These are phyloP conservation scores for Zophobas atratus DNA, from an alignment of 1,140 invertebrate genomes.

Conservation along the genomic window DNA sequence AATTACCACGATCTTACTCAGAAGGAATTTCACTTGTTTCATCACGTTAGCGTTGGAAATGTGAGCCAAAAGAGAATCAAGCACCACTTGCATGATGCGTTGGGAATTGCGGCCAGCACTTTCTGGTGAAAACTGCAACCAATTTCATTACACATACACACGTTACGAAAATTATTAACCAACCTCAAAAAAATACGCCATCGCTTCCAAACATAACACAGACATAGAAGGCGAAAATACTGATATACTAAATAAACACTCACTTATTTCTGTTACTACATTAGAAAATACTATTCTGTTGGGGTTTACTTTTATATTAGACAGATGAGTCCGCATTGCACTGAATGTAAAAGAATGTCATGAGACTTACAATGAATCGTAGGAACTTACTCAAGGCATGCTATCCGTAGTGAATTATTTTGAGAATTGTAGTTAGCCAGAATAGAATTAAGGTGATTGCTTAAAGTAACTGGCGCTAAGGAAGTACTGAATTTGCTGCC, in stretches of 20 bases:
- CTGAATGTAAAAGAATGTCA: conserved; percentile 3
- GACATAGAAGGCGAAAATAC: conserved; percentile 1
- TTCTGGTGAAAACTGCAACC: conserved; percentile 23
- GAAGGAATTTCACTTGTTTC: conserved; percentile 22
- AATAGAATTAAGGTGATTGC: conserved; percentile 11
- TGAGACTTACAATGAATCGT: not conserved
- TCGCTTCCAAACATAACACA: conserved; percentile 3
- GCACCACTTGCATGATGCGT: conserved; percentile 6
- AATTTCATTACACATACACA: not conserved
- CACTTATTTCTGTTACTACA: conserved; percentile 8
- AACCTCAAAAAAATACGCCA: conserved; percentile 29
- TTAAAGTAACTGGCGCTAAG: conserved; percentile 1
- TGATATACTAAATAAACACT: conserved; percentile 19
- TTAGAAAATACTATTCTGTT: conserved; percentile 18
- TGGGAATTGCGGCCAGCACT: conserved; percentile 17
- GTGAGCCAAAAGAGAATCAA: conserved; percentile 11
- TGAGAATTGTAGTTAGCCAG: conserved; percentile 15
- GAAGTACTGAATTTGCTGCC: conserved; percentile 33
- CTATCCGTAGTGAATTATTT: conserved; percentile 14
- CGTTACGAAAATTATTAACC: not conserved
- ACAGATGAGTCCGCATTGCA: conserved; percentile 10
- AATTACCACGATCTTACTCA: conserved; percentile 32
- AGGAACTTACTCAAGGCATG: conserved; percentile 25
- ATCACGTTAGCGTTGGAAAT: conserved; percentile 26
- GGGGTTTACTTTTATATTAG: conserved; percentile 4